Percentiles rank a stretch among this genome's conserved stretches.
Conservation (phyloP, 2,888 invertebrate species). For the Dione vanillae region DNA sequence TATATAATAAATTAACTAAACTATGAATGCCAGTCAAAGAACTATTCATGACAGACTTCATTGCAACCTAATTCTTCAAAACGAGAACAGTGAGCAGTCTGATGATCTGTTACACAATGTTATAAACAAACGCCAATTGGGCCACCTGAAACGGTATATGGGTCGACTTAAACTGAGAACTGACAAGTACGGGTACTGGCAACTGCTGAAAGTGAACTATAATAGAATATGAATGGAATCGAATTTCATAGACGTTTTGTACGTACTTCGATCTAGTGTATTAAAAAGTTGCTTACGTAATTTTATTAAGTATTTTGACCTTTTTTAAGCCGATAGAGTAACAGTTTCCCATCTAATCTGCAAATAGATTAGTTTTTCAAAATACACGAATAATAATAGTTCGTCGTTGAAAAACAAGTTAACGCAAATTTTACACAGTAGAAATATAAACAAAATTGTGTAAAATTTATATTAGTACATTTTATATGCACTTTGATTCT, state of each 20-base stretch:
- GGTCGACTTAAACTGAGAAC: slow-evolving; percentile 28
- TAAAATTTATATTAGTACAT: too few relatives aligned
- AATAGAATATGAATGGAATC: neutral
- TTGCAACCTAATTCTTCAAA: slow-evolving; percentile 15
- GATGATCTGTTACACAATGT: slow-evolving; percentile 42
- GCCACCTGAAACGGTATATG: slow-evolving; percentile 41
- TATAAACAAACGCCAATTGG: slow-evolving; percentile 44
- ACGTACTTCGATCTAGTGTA: neutral
- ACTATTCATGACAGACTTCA: neutral
- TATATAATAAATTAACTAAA: too few relatives aligned
- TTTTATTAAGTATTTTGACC: neutral
- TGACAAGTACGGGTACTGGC: slow-evolving; percentile 6
- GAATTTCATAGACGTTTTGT: neutral
- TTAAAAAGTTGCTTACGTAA: neutral
- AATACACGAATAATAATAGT: too few relatives aligned
- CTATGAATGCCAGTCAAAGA: too few relatives aligned
- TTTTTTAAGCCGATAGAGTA: too few relatives aligned
- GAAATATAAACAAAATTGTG: too few relatives aligned
- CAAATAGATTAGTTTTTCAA: too few relatives aligned
- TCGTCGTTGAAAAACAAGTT: too few relatives aligned
- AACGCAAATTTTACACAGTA: too few relatives aligned
- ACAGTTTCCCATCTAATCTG: too few relatives aligned
- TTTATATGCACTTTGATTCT: too few relatives aligned
- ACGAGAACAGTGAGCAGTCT: slow-evolving; percentile 23
- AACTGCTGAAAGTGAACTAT: slow-evolving; percentile 3